Conservation (phyloP, 2,888 invertebrate genomes). For the Mallateleia sp. region DNA sequence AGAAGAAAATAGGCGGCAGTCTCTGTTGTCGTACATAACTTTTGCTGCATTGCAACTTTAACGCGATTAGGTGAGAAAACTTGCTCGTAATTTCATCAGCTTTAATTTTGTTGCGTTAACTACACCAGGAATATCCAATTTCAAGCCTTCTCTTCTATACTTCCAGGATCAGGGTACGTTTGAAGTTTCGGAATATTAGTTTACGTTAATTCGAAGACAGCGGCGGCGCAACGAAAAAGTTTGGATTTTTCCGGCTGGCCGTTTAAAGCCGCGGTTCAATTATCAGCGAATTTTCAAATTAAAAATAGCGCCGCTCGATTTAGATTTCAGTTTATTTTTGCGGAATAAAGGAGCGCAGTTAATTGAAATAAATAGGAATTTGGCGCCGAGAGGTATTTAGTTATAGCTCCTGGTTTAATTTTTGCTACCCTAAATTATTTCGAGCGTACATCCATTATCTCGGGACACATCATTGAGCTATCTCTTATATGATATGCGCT, state of each 20-base stretch:
- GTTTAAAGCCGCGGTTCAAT: neutral
- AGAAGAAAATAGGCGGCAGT: constrained; percentile 31
- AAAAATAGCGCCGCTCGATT: neutral
- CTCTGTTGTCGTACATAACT: constrained; percentile 60
- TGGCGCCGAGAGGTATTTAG: neutral
- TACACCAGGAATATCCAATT: constrained; percentile 70
- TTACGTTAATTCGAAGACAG: constrained; percentile 11
- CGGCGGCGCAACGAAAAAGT: neutral
- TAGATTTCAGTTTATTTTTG: neutral
- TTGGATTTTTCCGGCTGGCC: neutral
- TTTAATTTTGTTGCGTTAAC: constrained; percentile 70
- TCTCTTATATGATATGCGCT: constrained; percentile 70
- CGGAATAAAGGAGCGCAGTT: neutral
- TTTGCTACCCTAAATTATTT: constrained; percentile 61
- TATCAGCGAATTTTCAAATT: neutral
- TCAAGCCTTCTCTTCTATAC: constrained; percentile 53
- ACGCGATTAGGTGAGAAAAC: constrained; percentile 73
- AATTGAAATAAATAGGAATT: neutral
- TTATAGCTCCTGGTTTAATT: constrained; percentile 34
- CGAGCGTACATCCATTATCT: constrained; percentile 60
- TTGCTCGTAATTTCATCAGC: constrained; percentile 75
- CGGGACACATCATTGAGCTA: constrained; percentile 65
- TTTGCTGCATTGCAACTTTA: constrained; percentile 72
- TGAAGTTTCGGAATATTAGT: constrained; percentile 54
- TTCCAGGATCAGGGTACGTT: constrained; percentile 47